A percentile compares a stretch with the other conserved stretches of the same genome.
These are phyloP conservation scores for Pipa parva DNA, from an alignment of 2,113 vertebrate genomes.

Conservation along the genomic window DNA sequence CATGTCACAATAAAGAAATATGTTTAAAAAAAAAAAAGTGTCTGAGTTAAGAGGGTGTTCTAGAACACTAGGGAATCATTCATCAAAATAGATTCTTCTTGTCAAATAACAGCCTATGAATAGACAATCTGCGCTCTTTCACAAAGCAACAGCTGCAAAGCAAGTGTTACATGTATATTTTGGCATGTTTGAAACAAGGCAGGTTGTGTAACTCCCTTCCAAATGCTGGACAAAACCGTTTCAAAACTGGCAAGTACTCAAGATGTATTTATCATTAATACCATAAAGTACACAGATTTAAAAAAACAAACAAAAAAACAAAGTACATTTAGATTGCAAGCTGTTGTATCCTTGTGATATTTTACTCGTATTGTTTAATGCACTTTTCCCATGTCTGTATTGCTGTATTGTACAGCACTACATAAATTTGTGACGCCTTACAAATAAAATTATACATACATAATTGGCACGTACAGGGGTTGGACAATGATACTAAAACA, in stretches of 20 bases:
- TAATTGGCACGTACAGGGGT: too few relatives aligned
- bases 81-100: neutral
- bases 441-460: too few relatives aligned
- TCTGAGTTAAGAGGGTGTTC: too few relatives aligned
- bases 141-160: constrained; percentile 55
- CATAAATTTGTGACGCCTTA: too few relatives aligned
- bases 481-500: too few relatives aligned
- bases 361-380: too few relatives aligned
- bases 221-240: constrained; percentile 4
- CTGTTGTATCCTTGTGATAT: too few relatives aligned
- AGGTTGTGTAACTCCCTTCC: constrained; percentile 18
- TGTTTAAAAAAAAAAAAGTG: constrained; percentile 7
- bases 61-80: neutral
- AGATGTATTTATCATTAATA: neutral
- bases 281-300: too few relatives aligned
- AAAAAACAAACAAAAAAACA: too few relatives aligned
- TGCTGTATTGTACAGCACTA: too few relatives aligned
- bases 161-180: constrained; percentile 28
- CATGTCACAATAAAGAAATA: constrained; percentile 2
- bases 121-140: constrained; percentile 46
- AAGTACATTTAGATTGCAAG: too few relatives aligned
- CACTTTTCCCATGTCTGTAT: too few relatives aligned
- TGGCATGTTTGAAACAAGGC: neutral
- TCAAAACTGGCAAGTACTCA: neutral
- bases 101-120: constrained; percentile 48